phyloP scores from a whole-genome alignment of 2,113 vertebrate species.

The Eleginops maclovinus region DNA sequence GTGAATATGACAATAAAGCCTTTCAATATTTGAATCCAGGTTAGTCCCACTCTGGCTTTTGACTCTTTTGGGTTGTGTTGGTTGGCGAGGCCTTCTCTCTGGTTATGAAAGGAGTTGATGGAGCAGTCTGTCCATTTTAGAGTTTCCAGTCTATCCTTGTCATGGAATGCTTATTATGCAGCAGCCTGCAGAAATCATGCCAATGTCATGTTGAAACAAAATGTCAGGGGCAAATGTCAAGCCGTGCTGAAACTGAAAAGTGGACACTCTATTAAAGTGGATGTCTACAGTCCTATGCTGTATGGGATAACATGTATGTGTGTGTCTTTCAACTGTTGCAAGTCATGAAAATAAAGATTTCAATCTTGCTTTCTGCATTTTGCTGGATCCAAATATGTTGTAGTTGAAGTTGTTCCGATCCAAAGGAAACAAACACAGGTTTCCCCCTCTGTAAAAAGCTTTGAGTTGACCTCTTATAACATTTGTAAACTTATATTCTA shows the following conservation, averaged over 20 bases:
- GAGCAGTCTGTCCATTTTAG: background rate
- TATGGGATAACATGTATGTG: background rate
- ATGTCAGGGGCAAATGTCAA: background rate
- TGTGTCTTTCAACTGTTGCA: background rate
- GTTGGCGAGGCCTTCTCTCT: background rate
- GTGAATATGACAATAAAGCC: too few relatives aligned
- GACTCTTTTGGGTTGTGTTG: background rate
- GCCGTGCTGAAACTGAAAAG: background rate
- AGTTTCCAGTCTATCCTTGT: background rate
- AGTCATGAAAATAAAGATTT: background rate
- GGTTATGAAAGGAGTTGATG: background rate
- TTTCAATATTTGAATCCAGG: too few relatives aligned
- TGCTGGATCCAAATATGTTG: background rate
- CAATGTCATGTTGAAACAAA: background rate
- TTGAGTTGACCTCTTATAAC: background rate
- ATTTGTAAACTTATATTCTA: background rate
- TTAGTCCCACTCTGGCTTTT: background rate
- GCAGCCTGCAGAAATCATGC: background rate
- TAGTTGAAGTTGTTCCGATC: too few relatives aligned
- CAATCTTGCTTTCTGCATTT: background rate
- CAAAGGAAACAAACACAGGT: background rate
- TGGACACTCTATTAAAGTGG: too few relatives aligned
- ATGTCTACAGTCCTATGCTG: background rate
- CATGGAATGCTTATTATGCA: background rate
- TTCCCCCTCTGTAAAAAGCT: background rate